Evolutionary conservation across 2,113 vertebrate species (phyloP), one percentile per base, ranked within the genome.

Genomic region (Eclectus roratus): DNA sequence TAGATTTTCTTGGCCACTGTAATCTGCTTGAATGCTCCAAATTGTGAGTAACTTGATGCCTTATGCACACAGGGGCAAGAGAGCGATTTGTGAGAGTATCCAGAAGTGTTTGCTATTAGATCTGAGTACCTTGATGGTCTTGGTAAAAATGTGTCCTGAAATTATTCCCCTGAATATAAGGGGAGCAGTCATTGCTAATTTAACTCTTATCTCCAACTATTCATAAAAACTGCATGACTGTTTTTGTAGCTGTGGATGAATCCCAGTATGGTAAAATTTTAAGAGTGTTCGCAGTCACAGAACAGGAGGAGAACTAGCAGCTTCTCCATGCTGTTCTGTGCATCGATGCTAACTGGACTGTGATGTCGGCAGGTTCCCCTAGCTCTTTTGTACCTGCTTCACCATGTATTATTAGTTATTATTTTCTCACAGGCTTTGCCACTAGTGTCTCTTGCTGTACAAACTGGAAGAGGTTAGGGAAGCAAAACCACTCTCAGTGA

Each of bases 1-100:
- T 71, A 74, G 88, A 80, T 96, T 93, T 91, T 94, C 47, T 93
- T 96, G 72, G 76, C 85, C 7, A 8, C 68, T 86, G 68, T 74
- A 85, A 7, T 13, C 3, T 95, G 37, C 85, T 85, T 83, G 60
- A 88, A 17, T 77, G 47, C 37, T 94, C 49, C 58, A 77, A 3
- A 43, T 80, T 55, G 41, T 77, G 60, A 88, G 79, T 88, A 96
- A 95, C 43, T 83, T 27, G 53, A 91, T 88, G 76, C 82, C 49
- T 65, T 66, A 39, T 10, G 37, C 68, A 50, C 24, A 33, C 14
- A 50, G 53, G 53, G 29, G 33, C 64, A 71, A 50, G 79, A 88
- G 79, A 29, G 70, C 5, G 4, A 61, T 70, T 87, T 73, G 10
- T 47, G 70, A 82, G 74, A 88, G 43, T 61, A 46, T 72, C 70